A percentile compares a stretch with the other conserved stretches of the same genome.
These are phyloP conservation scores for Perccottus glenii DNA, from an alignment of 2,113 vertebrate genomes.

Conservation along the genomic window DNA sequence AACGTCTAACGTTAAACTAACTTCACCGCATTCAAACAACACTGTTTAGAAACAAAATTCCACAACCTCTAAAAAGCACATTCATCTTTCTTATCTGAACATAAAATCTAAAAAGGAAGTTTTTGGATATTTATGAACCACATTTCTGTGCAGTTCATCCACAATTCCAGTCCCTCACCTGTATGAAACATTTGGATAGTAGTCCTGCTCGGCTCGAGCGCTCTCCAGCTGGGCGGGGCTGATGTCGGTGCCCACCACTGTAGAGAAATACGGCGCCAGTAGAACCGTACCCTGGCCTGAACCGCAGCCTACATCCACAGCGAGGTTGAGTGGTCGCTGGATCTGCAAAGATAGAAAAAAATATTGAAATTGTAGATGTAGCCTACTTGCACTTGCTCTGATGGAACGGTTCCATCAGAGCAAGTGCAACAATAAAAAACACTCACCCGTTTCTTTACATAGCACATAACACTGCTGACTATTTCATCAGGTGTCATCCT, in stretches of 20 bases:
- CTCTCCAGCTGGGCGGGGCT: conserved; percentile 83
- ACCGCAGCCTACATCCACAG: conserved; percentile 85
- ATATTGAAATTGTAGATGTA: too few relatives aligned
- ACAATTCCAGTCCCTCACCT: conserved; percentile 70
- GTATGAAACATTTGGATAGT: conserved; percentile 76
- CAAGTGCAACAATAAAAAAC: too few relatives aligned
- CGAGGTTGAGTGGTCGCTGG: conserved; percentile 66
- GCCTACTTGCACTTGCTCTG: too few relatives aligned
- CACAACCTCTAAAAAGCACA: too few relatives aligned
- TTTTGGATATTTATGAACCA: background rate
- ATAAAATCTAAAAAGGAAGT: too few relatives aligned
- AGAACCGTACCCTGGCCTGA: conserved; percentile 82
- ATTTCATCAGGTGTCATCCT: background rate
- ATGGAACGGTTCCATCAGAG: too few relatives aligned
- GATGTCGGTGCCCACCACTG: conserved; percentile 83
- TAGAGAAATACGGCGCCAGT: conserved; percentile 78
- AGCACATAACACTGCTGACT: background rate
- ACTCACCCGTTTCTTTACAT: background rate
- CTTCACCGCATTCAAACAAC: too few relatives aligned
- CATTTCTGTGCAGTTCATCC: too few relatives aligned
- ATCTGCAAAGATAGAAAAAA: conserved; percentile 56
- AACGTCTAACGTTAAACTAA: too few relatives aligned
- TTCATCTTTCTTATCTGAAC: too few relatives aligned
- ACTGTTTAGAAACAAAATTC: too few relatives aligned
- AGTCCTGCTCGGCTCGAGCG: conserved; percentile 52